Percentiles rank a stretch among this genome's conserved stretches.
These are phyloP conservation scores for Lutraria lutraria DNA, from an alignment of 2,888 invertebrate genomes.

Conservation along the genomic window DNA sequence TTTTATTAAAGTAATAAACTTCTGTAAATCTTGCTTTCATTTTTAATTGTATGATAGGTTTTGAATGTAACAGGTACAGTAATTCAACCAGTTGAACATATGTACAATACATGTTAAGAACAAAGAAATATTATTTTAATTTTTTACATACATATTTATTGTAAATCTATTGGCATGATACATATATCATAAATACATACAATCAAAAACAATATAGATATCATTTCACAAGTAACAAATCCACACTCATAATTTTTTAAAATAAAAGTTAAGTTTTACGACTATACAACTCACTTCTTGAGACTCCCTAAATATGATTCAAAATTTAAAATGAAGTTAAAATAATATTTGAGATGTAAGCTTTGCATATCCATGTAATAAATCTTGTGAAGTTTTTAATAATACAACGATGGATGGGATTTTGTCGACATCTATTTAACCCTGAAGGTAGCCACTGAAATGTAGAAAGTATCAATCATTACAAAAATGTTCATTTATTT, in stretches of 20 bases:
- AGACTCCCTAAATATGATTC: neutral
- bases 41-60: neutral
- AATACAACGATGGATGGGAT: neutral
- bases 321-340: neutral
- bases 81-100: neutral
- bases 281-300: neutral
- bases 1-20: neutral
- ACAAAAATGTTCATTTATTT: neutral
- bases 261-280: neutral
- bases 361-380: neutral
- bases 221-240: neutral
- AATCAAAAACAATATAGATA: neutral
- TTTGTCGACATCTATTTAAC: neutral
- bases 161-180: conserved; percentile 9
- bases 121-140: neutral
- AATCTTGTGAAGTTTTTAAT: conserved; percentile 10
- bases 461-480: neutral
- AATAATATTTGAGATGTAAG: conserved; percentile 4
- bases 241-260: neutral
- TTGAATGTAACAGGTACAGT: neutral
- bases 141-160: conserved; percentile 15
- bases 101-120: neutral
- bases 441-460: conserved; percentile 23
- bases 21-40: neutral
- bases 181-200: conserved; percentile 10